Conservation (phyloP, 2,888 invertebrate species). For the Cephonodes hylas region DNA sequence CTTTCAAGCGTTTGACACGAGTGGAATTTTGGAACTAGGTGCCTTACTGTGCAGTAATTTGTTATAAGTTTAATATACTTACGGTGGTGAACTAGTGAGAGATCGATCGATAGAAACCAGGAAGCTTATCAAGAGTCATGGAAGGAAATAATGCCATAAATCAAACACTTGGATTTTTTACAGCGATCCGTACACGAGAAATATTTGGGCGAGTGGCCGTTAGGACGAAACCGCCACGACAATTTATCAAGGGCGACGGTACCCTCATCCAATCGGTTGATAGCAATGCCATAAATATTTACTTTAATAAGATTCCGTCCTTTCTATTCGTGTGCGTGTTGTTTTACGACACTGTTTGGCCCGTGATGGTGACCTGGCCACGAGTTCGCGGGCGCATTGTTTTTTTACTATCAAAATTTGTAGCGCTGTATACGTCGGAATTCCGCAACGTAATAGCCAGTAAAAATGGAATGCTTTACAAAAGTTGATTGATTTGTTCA, state of each 20-base stretch:
- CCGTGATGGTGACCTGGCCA: conserved; percentile 62
- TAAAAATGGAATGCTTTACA: conserved; percentile 30
- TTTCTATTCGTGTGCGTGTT: conserved; percentile 70
- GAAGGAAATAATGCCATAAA: conserved; percentile 69
- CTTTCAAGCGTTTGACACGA: conserved; percentile 45
- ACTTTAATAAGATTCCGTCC: conserved; percentile 80
- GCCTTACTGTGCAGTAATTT: conserved; percentile 24
- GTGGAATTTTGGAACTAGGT: conserved; percentile 39
- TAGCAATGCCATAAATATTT: conserved; percentile 80
- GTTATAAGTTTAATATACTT: conserved; percentile 17
- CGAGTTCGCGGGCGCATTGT: conserved; percentile 61
- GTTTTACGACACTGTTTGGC: conserved; percentile 74
- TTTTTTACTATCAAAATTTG: conserved; percentile 55
- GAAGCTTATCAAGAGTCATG: conserved; percentile 58
- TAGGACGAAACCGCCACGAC: conserved; percentile 68
- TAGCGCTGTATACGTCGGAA: conserved; percentile 51
- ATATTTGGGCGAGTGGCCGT: conserved; percentile 67
- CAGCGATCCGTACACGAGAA: conserved; percentile 64
- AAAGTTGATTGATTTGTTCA: conserved; percentile 11
- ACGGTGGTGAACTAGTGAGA: conserved; percentile 1
- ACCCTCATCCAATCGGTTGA: conserved; percentile 79
- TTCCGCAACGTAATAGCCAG: conserved; percentile 38
- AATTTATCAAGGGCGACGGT: conserved; percentile 75
- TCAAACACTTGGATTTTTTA: conserved; percentile 67
- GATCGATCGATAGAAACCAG: conserved; percentile 26